phyloP scores from a whole-genome alignment of 2,113 vertebrate species.

The Elephas maximus region DNA sequence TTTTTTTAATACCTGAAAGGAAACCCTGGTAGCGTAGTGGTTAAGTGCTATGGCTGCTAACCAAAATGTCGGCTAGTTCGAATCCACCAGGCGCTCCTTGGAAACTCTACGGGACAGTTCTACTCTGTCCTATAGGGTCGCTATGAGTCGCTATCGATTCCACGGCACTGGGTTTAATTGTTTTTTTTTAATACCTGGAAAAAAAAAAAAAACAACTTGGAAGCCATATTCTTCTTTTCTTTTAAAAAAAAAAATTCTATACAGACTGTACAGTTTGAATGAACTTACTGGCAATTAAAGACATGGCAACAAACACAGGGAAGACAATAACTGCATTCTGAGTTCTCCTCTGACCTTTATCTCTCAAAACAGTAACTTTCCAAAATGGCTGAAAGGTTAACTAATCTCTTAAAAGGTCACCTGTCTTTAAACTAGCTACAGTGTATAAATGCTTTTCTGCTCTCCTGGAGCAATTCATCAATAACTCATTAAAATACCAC shows the following conservation, averaged over 20 bases:
- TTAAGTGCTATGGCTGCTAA: too few species aligned
- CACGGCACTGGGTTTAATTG: too few species aligned
- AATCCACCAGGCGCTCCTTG: too few species aligned
- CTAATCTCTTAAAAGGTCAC: constrained; percentile 85
- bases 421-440: constrained; percentile 84
- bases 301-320: constrained; percentile 26
- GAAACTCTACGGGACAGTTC: too few species aligned
- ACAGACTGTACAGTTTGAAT: constrained; percentile 24
- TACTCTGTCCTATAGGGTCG: too few species aligned
- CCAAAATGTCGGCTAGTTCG: too few species aligned
- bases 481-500: constrained; percentile 82
- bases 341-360: constrained; percentile 82
- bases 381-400: constrained; percentile 85
- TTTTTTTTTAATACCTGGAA: background rate
- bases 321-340: constrained; percentile 78
- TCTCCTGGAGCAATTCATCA: constrained; percentile 78
- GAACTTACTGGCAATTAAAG: constrained; percentile 74
- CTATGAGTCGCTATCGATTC: too few species aligned
- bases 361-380: constrained; percentile 84
- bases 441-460: constrained; percentile 79
- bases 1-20: background rate
- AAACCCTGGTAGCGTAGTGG: too few species aligned
- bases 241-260: background rate
- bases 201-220: background rate
- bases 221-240: background rate